phyloP scores from a whole-genome alignment of 92 coral and sea anemone genomes.

The Nematostella vectensis region DNA sequence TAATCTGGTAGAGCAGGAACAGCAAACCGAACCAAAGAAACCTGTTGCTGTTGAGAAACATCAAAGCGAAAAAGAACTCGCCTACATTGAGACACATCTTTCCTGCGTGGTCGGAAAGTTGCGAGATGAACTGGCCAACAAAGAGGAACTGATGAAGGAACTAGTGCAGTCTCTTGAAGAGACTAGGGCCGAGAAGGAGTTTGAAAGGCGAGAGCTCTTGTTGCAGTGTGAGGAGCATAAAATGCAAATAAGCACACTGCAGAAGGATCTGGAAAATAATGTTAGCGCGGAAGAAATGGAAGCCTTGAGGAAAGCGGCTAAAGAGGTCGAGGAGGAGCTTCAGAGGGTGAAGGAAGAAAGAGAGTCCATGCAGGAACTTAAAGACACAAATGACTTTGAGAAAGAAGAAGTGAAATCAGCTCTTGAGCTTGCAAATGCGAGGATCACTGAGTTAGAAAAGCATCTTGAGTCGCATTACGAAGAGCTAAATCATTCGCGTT shows the following conservation, averaged over 20 bases:
- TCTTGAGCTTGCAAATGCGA: slow-evolving; percentile 4
- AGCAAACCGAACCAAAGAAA: slow-evolving; percentile 17
- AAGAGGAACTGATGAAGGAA: slow-evolving; percentile 48
- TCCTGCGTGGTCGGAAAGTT: not conserved
- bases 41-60: slow-evolving; percentile 9
- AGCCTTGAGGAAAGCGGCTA: slow-evolving; percentile 2
- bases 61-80: slow-evolving; percentile 11
- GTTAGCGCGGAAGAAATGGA: slow-evolving; percentile 9
- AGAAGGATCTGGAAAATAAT: slow-evolving; percentile 16
- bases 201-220: slow-evolving; percentile 40
- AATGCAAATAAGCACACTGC: slow-evolving; percentile 13
- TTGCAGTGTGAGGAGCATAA: slow-evolving; percentile 35
- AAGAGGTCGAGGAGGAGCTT: slow-evolving; percentile 27
- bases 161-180: slow-evolving; percentile 55
- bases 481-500: slow-evolving; percentile 8
- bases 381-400: slow-evolving; percentile 15
- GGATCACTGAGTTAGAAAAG: not conserved
- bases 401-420: slow-evolving; percentile 19
- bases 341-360: slow-evolving; percentile 11
- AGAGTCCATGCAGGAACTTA: slow-evolving; percentile 5
- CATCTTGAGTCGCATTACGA: not conserved
- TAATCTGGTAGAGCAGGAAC: slow-evolving; percentile 12
- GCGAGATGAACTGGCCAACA: slow-evolving; percentile 25
- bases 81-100: not conserved
- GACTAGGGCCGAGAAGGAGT: slow-evolving; percentile 39